phyloP scores from a whole-genome alignment of 2,797 vertebrate species.

The Coregonus sp. region DNA sequence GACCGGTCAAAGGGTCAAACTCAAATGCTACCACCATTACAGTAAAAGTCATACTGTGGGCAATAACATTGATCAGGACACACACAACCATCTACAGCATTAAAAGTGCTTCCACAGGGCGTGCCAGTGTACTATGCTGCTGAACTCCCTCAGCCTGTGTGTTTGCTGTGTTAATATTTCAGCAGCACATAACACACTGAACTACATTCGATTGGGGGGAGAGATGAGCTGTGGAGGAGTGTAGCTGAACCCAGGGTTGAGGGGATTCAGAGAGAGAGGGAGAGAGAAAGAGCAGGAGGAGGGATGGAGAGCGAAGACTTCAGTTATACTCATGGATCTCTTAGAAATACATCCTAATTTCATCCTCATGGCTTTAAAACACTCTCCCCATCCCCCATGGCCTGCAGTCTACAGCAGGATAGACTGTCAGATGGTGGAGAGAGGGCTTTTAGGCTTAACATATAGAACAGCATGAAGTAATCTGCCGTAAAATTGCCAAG shows the following conservation, averaged over 20 bases:
- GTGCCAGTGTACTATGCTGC: not conserved
- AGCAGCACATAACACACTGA: constrained; percentile 75
- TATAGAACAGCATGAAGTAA: constrained; percentile 58
- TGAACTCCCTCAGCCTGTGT: constrained; percentile 12
- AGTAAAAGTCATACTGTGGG: not conserved
- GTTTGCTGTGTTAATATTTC: constrained; percentile 72
- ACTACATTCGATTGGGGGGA: constrained; percentile 66
- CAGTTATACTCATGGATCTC: constrained; percentile 41
- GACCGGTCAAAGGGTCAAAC: not conserved
- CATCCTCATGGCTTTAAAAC: constrained; percentile 40
- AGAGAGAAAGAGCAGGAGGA: not conserved
- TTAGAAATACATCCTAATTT: constrained; percentile 45
- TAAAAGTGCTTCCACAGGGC: constrained; percentile 16
- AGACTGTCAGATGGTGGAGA: constrained; percentile 16
- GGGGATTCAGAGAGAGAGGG: constrained; percentile 23
- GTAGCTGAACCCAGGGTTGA: constrained; percentile 37
- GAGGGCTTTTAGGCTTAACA: constrained; percentile 59
- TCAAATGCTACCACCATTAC: not conserved
- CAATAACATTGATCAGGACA: constrained; percentile 2
- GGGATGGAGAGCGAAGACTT: constrained; percentile 18
- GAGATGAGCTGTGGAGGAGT: constrained; percentile 31
- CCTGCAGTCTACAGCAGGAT: not conserved
- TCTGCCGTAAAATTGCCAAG: constrained; percentile 52
- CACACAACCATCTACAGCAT: constrained; percentile 27
- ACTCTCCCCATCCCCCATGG: constrained; percentile 14